Percentiles rank a stretch among this genome's conserved stretches.
Evolutionary conservation across 2,113 vertebrate genomes (phyloP).

Genomic region (Pan troglodytes): NHGRI_mPanTro3-v2.1_pri NC_072398.2:4384501-4385000

Average conservation of each 20-base stretch:
- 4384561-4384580: no score
- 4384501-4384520: no score
- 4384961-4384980: neutral
- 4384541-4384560: no score
- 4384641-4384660: no score
- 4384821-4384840: neutral
- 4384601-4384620: no score
- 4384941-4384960: neutral
- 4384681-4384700: accelerated
- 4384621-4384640: no score
- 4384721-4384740: no score
- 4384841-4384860: neutral
- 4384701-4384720: no score
- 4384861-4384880: neutral
- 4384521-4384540: no score
- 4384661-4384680: no score
- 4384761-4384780: neutral
- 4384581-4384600: no score
- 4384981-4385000: neutral
- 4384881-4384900: neutral
- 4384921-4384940: neutral
- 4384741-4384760: no score
- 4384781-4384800: neutral
- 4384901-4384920: neutral
- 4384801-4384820: neutral